phyloP scores from a whole-genome alignment of 2,797 vertebrate genomes.

The Zenarchopterus dispar region DNA sequence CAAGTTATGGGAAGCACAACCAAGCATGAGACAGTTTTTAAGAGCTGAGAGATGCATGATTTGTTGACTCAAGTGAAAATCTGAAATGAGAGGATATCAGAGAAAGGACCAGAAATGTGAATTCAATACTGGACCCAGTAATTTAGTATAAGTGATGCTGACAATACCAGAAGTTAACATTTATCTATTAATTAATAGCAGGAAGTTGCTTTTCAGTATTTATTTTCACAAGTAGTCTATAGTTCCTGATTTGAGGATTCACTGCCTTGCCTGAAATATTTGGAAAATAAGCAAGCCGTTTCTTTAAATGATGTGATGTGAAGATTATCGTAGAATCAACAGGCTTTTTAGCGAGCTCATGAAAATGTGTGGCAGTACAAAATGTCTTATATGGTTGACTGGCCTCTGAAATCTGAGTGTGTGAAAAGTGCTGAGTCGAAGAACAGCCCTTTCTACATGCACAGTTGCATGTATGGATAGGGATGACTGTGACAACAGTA shows the following conservation, averaged over 20 bases:
- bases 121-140: too few species aligned
- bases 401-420: slow-evolving; percentile 62
- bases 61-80: too few species aligned
- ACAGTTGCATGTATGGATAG: background rate
- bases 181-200: background rate
- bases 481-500: slow-evolving; percentile 32
- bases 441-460: slow-evolving; percentile 22
- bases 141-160: too few species aligned
- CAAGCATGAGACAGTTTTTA: background rate
- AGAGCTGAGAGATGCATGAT: background rate
- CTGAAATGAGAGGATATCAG: too few species aligned
- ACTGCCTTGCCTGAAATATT: background rate
- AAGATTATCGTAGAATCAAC: slow-evolving; percentile 22
- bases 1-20: background rate
- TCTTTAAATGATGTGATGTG: slow-evolving; percentile 3
- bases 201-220: background rate
- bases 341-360: slow-evolving; percentile 13
- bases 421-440: slow-evolving; percentile 66
- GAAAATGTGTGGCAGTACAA: slow-evolving; percentile 47
- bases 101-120: too few species aligned
- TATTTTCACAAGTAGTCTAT: background rate
- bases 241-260: background rate
- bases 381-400: slow-evolving; percentile 23
- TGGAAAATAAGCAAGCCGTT: background rate
- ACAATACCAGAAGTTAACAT: background rate